Percentiles rank a stretch among this genome's conserved stretches.
Conservation (phyloP, 1,140 invertebrate genomes). For the Drosophila murphyi region DNA sequence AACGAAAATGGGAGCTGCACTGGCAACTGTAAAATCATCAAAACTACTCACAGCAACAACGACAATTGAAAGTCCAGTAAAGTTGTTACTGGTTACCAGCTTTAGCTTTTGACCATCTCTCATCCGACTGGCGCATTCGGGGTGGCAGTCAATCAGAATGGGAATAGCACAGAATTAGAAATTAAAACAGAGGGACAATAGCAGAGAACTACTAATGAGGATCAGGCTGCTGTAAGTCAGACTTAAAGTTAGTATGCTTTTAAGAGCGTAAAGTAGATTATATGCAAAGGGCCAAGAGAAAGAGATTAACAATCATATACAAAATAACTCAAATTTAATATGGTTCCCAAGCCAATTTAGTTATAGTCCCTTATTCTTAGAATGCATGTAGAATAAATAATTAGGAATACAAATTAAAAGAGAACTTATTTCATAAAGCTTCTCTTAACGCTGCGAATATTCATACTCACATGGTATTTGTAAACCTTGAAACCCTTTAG, state of each 20-base stretch:
- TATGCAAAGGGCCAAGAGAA: not conserved
- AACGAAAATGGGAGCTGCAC: constrained; percentile 18
- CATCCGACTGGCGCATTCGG: constrained; percentile 36
- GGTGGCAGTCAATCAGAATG: constrained; percentile 20
- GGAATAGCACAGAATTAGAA: constrained; percentile 18
- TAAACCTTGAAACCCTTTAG: too few relatives aligned
- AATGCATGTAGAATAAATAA: too few relatives aligned
- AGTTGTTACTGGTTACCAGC: constrained; percentile 36
- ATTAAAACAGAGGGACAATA: constrained; percentile 20
- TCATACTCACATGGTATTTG: too few relatives aligned
- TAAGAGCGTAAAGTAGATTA: constrained; percentile 16
- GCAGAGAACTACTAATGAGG: not conserved
- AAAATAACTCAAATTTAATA: too few relatives aligned
- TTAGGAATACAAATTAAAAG: too few relatives aligned
- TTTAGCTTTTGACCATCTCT: constrained; percentile 45
- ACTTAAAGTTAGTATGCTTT: not conserved
- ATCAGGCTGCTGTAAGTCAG: not conserved
- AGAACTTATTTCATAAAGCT: too few relatives aligned
- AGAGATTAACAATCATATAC: not conserved
- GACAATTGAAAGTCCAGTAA: not conserved
- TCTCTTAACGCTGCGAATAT: too few relatives aligned
- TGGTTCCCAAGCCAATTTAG: too few relatives aligned
- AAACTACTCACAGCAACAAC: constrained; percentile 32
- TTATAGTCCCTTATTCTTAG: too few relatives aligned
- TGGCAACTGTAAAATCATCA: constrained; percentile 49